Evolutionary conservation across 2,888 invertebrate species (phyloP), one percentile per base, ranked within the genome.

Genomic region (Holacanthella duospinosa): DNA sequence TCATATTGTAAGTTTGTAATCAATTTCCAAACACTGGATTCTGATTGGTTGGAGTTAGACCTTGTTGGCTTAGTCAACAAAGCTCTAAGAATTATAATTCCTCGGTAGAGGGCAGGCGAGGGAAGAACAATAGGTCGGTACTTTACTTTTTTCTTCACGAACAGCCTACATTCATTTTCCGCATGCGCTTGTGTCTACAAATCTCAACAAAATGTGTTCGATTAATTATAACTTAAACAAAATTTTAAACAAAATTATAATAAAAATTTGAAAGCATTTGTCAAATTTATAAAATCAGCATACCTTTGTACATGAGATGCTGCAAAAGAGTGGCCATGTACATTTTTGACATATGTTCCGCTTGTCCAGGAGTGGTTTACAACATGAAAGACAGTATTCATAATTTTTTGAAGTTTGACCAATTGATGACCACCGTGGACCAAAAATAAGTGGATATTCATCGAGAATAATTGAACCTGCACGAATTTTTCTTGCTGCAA

Each of bases 381-480:
- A 59, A 28, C 59, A 59, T 21, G 59, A 43, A 2, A 59, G 25
- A 25, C 59, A 59, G 21, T 48, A 48, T 6, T 16, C 16, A 16
- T 36, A 36, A 36, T 19, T 55, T 27, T 16, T 12, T 6, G 21
- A 12, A n/a, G 53, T 55, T 26, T 6, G 16, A 4, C 26, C 55
- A 26, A 6, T 26, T 9, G 24, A 12, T 16, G 21, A 4, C 4
- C 4, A 12, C 6, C 59, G n/a, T 29, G 61, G 61, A 2, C 54
- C 43, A 26, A 9, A 29, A 26, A 55, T 21, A 9, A 61, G 2
- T 6, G 61, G 61, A 29, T 1, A 2, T 48, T 62, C 63, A 9
- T 64, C 59, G 6, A 64, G 28, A 27, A 64, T 29, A 9, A 64
- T 55, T 29, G 29, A 26, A 19, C 64, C 64, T 25, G 64, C 57